A percentile compares a stretch with the other conserved stretches of the same genome.
Evolutionary conservation across 2,797 vertebrate genomes (phyloP).

Genomic region (Apodemus agrarius): DNA sequence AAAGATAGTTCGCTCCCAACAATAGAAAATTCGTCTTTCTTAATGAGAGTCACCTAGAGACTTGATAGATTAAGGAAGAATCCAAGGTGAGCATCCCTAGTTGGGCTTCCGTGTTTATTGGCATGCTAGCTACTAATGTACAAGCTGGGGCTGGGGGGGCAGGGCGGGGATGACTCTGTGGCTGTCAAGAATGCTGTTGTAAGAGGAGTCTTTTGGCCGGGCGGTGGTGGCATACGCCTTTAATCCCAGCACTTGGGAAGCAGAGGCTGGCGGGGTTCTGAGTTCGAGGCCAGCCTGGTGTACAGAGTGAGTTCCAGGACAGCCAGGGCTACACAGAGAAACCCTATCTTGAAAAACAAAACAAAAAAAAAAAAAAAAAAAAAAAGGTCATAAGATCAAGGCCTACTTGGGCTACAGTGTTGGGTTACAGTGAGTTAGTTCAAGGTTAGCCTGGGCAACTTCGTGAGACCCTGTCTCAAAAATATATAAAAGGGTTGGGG

Average conservation of each 20-base stretch:
- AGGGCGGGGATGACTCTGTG: neutral
- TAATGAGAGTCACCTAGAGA: slow-evolving; percentile 48
- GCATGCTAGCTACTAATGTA: neutral
- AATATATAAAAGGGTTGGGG: neutral
- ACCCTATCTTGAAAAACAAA: too few species aligned
- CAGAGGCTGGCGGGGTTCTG: too few species aligned
- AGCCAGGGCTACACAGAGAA: too few species aligned
- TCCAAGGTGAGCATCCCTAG: neutral
- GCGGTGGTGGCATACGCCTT: too few species aligned
- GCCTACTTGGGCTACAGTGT: too few species aligned
- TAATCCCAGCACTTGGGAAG: too few species aligned
- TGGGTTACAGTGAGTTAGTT: too few species aligned
- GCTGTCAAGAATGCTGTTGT: neutral
- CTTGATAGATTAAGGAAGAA: slow-evolving; percentile 50
- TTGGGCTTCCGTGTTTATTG: slow-evolving; percentile 20
- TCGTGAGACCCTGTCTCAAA: neutral
- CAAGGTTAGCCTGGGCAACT: neutral
- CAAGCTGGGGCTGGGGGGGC: too few species aligned
- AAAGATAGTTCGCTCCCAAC: slow-evolving; percentile 48
- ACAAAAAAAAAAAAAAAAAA: neutral
- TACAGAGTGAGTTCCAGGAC: too few species aligned
- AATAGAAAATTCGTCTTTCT: slow-evolving; percentile 54
- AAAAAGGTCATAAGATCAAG: neutral
- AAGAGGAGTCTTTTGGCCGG: neutral
- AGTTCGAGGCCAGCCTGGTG: too few species aligned